phyloP scores from a whole-genome alignment of 35 echinoderm and acorn worm genomes.

The Apostichopus californicus region DNA sequence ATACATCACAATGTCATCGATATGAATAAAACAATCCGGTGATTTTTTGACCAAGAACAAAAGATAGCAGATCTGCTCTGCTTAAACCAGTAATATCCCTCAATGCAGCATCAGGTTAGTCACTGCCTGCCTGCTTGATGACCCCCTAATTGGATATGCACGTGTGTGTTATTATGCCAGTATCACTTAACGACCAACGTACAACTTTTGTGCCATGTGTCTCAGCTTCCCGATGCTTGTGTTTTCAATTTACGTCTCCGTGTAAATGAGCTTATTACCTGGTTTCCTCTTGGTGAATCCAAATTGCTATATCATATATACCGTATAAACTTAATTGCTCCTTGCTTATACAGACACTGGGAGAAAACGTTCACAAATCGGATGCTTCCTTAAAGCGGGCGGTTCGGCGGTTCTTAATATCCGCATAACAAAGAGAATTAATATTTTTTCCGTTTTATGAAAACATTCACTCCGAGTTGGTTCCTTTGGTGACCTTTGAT shows the following conservation, averaged over 20 bases:
- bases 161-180: not conserved
- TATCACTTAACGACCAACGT: not conserved
- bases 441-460: not conserved
- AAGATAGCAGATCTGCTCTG: no score
- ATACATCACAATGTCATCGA: no score
- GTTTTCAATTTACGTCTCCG: constrained; percentile 18
- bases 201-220: no score
- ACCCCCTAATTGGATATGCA: not conserved
- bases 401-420: not conserved
- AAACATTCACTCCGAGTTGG: not conserved
- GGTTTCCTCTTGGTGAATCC: not conserved
- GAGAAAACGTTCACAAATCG: not conserved
- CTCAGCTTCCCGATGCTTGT: not conserved
- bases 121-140: not conserved
- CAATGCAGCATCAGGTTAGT: no score
- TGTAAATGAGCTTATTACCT: constrained; percentile 20
- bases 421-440: not conserved
- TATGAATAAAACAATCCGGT: no score
- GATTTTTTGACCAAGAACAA: no score
- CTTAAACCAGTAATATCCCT: no score
- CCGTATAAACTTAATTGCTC: not conserved
- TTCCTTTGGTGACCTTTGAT: constrained; percentile 4
- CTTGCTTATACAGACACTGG: not conserved
- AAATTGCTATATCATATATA: not conserved
- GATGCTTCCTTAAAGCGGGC: constrained; percentile 5